Evolutionary conservation across 2,113 vertebrate genomes (phyloP), one percentile per base, ranked within the genome.

Genomic region (Melospiza melodia): DNA sequence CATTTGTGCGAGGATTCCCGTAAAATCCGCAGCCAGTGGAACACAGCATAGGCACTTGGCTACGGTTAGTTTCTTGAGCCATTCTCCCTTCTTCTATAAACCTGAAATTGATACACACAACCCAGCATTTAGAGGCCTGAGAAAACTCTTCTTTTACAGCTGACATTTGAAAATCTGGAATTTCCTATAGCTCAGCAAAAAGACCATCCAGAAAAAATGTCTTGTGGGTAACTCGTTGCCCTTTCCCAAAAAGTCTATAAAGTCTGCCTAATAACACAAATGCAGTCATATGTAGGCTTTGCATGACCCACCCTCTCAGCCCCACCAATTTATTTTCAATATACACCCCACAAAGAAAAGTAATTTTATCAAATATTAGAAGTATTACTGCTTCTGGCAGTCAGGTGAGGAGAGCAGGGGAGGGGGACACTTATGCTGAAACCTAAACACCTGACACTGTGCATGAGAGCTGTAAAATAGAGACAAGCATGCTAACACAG

Each of bases 31-130:
- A 99, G 88, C 99, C 99, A 73, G 98, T 99, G 78, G 98, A 98
- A 96, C 99, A 99, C 48, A 99, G 98, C 98, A 98, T 98, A 94
- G 98, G 99, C 97, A 96, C 98, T 97, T 98, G 98, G 97, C 98
- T 99, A 94, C 98, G 99, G 94, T 99, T 99, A 3, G 99, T 98
- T 97, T 99, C 99, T 97, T 99, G 99, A 97, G 98, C 98, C 99
- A 99, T 99, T 84, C 95, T 97, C 95, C 96, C 97, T 97, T 95
- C 98, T 96, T 97, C 93, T 96, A 69, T 33, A 89, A 96, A 98
- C 96, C 98, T 98, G 97, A 71, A 98, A 97, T 88, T 46, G 77
- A 97, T 28, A 95, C 6, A 89, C 16, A 94, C 20, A 95, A 67
- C 35, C 15, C 65, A 37, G 49, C 18, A 63, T 33, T 88, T 68